A percentile compares a stretch with the other conserved stretches of the same genome.
Conservation (phyloP, 2,113 vertebrate species). For the Platanista minor region DNA sequence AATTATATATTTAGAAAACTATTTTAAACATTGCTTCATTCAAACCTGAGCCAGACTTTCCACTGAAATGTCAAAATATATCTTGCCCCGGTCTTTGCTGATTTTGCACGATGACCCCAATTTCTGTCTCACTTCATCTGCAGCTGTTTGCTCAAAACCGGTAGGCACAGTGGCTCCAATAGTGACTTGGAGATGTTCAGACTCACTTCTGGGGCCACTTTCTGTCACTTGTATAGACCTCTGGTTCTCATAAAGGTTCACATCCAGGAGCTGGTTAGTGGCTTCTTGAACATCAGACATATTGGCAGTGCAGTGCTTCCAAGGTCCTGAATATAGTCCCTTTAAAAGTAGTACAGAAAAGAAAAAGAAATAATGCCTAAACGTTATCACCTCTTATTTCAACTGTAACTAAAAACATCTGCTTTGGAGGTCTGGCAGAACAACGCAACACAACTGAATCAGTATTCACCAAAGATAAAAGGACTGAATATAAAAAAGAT, state of each 20-base stretch:
- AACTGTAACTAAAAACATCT: conserved; percentile 13
- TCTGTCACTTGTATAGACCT: neutral
- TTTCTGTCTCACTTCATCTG: conserved; percentile 94
- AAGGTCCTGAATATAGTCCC: neutral
- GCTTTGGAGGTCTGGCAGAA: neutral
- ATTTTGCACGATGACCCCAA: conserved; percentile 86
- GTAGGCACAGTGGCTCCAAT: conserved; percentile 96
- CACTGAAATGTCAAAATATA: conserved; percentile 92
- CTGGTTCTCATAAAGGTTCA: conserved; percentile 48
- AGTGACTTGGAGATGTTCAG: conserved; percentile 76
- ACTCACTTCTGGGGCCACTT: neutral
- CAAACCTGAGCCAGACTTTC: conserved; percentile 88
- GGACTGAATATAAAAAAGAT: neutral
- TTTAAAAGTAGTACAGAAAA: conserved; percentile 19
- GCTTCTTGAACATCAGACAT: conserved; percentile 69
- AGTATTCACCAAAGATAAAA: neutral
- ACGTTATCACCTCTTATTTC: neutral
- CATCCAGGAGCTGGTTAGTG: conserved; percentile 43
- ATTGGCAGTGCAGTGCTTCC: neutral
- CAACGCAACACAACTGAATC: neutral
- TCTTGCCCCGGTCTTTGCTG: conserved; percentile 93
- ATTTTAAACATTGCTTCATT: conserved; percentile 43
- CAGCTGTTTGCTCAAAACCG: conserved; percentile 93
- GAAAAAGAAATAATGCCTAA: neutral
- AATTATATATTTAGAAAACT: conserved; percentile 10